Conservation (phyloP, 1,140 invertebrate genomes). For the Cheumatopsyche charites region DNA sequence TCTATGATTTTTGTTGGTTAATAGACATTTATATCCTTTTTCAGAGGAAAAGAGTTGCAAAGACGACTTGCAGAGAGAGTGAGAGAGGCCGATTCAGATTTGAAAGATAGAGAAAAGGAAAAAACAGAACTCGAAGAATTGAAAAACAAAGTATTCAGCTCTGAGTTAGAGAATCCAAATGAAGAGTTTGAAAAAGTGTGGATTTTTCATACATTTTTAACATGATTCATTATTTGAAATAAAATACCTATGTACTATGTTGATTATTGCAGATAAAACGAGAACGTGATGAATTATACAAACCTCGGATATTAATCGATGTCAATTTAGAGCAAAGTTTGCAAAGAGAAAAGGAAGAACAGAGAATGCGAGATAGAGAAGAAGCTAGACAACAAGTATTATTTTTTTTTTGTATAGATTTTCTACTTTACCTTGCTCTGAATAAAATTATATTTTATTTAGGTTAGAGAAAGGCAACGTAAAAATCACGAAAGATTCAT, state of each 20-base stretch:
- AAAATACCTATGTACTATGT: conserved; percentile 47
- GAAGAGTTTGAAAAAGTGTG: conserved; percentile 72
- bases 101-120: conserved; percentile 86
- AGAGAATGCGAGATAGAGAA: conserved; percentile 62
- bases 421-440: too few species aligned
- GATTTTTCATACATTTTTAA: background rate
- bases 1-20: background rate
- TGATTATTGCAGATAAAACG: conserved; percentile 63
- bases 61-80: conserved; percentile 87
- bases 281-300: conserved; percentile 83
- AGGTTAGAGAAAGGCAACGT: conserved; percentile 53
- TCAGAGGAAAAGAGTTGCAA: conserved; percentile 84
- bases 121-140: conserved; percentile 92
- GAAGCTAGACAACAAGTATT: conserved; percentile 56
- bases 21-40: conserved; percentile 50
- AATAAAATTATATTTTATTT: conserved; percentile 1
- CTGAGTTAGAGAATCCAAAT: conserved; percentile 70
- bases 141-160: conserved; percentile 78
- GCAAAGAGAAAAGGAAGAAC: conserved; percentile 62
- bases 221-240: conserved; percentile 6
- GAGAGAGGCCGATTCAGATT: conserved; percentile 90
- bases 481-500: conserved; percentile 57
- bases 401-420: background rate
- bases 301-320: conserved; percentile 78
- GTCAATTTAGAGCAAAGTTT: conserved; percentile 64